Conservation (phyloP, 2,888 invertebrate species). For the Plebejus argus region DNA sequence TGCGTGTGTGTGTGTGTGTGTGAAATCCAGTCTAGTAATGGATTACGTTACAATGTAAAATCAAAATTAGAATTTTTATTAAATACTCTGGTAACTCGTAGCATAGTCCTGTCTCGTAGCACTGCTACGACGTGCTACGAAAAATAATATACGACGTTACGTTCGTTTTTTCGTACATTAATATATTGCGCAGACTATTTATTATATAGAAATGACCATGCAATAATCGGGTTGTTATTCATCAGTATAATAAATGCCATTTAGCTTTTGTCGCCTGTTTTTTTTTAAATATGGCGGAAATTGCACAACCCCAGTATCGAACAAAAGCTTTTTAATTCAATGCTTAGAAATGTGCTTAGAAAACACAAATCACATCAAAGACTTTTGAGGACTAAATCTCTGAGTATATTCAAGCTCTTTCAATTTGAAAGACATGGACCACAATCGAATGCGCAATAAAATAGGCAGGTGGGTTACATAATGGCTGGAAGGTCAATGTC, state of each 20-base stretch:
- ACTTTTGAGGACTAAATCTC: not conserved
- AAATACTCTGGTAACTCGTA: not conserved
- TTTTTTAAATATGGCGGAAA: not conserved
- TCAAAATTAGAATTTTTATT: not conserved
- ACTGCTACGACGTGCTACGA: constrained; percentile 2
- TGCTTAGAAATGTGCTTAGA: constrained; percentile 9
- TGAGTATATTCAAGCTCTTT: not conserved
- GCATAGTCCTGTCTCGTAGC: not conserved
- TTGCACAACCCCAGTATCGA: not conserved
- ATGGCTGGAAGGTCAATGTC: constrained; percentile 46
- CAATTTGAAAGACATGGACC: constrained; percentile 7
- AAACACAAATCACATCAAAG: not conserved
- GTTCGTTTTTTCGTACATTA: not conserved
- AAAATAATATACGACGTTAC: not conserved
- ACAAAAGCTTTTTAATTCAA: not conserved
- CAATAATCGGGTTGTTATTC: not conserved
- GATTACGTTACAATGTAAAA: not conserved
- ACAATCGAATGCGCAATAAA: constrained; percentile 34
- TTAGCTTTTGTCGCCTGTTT: not conserved
- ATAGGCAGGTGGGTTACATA: constrained; percentile 40
- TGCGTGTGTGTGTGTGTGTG: no score
- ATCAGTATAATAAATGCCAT: not conserved
- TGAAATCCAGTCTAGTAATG: no score
- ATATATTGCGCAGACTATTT: not conserved
- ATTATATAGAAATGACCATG: not conserved